Evolutionary conservation across 2,797 vertebrate species (phyloP).

Genomic region (Chromis chromis): DNA sequence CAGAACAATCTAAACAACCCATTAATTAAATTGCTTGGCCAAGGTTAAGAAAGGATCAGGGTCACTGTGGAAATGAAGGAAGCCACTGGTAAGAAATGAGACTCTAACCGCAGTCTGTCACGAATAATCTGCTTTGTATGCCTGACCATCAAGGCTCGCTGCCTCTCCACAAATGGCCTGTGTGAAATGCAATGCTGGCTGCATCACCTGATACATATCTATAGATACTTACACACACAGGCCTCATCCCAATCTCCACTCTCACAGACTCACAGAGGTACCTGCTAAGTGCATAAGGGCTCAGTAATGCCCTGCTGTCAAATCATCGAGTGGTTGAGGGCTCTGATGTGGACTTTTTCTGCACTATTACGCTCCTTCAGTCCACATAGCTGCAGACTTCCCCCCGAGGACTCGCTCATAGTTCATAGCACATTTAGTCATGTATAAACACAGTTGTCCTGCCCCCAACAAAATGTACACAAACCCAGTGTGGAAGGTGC

Average conservation of each 20-base stretch:
- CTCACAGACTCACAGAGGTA: no score
- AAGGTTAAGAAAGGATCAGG: background rate
- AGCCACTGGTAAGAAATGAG: background rate
- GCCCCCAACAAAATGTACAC: no score
- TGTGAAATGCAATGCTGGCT: background rate
- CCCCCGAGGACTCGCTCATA: no score
- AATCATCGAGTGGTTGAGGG: no score
- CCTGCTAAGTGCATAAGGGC: no score
- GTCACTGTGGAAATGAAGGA: background rate
- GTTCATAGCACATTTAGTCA: no score
- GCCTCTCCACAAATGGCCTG: background rate
- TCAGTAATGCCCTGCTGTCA: no score
- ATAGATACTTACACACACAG: background rate
- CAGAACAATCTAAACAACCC: background rate
- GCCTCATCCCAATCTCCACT: background rate
- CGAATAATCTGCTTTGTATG: constrained; percentile 8
- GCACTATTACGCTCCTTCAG: no score
- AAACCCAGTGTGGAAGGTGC: no score
- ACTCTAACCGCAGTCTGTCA: background rate
- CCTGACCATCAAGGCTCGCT: background rate
- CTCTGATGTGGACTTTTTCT: no score
- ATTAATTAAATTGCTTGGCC: background rate
- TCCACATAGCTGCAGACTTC: no score
- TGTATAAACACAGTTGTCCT: no score
- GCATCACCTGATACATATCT: background rate